Conservation (phyloP, 2,797 vertebrate genomes). For the Rhodeus uyekii region DNA sequence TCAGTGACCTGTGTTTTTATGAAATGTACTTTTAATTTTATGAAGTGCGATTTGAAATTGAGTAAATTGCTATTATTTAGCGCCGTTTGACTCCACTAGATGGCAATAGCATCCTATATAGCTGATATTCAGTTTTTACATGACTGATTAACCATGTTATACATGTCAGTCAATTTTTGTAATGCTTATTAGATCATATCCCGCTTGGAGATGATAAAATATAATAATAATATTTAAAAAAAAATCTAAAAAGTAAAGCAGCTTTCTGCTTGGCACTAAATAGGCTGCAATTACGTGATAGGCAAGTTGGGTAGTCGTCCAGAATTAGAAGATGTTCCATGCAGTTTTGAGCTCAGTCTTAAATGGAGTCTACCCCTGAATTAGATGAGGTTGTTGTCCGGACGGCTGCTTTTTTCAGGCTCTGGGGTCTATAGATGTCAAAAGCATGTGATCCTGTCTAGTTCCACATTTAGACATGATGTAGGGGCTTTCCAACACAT, state of each 20-base stretch:
- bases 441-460: constrained; percentile 53
- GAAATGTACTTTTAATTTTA: background rate
- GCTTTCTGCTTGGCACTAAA: background rate
- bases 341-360: constrained; percentile 13
- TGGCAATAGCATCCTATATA: constrained; percentile 53
- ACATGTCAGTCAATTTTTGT: background rate
- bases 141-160: background rate
- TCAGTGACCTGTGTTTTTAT: background rate
- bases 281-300: background rate
- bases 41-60: background rate
- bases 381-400: constrained; percentile 48
- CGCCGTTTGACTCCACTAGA: constrained; percentile 53
- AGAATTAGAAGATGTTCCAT: constrained; percentile 26
- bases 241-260: background rate
- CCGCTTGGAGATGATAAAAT: background rate
- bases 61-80: background rate
- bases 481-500: constrained; percentile 62
- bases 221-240: background rate
- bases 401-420: constrained; percentile 26
- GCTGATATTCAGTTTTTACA: background rate
- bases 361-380: constrained; percentile 34
- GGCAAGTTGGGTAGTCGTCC: background rate
- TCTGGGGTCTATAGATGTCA: constrained; percentile 51
- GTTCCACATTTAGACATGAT: constrained; percentile 57
- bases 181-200: background rate